phyloP scores from a whole-genome alignment of 2,113 vertebrate species.

The Mesocricetus auratus region DNA sequence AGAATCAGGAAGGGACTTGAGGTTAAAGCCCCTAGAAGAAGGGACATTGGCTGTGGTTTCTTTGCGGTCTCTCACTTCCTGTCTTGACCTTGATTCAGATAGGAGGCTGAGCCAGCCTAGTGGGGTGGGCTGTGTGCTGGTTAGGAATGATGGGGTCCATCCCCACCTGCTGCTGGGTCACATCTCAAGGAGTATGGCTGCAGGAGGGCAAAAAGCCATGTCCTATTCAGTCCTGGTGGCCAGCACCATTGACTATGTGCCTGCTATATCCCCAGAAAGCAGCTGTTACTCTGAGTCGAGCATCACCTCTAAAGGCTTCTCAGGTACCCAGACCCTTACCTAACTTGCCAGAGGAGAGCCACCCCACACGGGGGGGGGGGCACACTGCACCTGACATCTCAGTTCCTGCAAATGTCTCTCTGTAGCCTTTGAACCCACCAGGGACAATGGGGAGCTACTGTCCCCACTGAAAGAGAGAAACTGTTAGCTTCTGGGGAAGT shows the following conservation, averaged over 20 bases:
- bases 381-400: accelerated
- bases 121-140: background rate
- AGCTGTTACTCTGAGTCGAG: background rate
- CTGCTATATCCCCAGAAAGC: background rate
- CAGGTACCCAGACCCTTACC: background rate
- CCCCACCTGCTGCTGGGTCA: background rate
- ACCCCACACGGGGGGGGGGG: too few species aligned
- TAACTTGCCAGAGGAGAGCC: background rate
- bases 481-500: background rate
- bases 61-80: background rate
- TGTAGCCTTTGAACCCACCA: accelerated
- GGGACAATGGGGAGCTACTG: background rate
- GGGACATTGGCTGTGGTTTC: background rate
- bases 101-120: background rate
- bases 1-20: background rate
- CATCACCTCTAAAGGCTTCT: background rate
- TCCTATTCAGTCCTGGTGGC: too few species aligned
- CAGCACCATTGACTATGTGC: accelerated
- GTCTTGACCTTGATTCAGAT: background rate
- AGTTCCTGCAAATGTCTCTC: accelerated
- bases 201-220: background rate
- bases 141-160: background rate
- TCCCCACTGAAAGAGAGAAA: background rate
- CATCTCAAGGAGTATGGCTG: background rate
- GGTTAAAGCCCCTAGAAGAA: background rate